phyloP scores from a whole-genome alignment of 2,888 invertebrate genomes.

The Unio pictorum region DNA sequence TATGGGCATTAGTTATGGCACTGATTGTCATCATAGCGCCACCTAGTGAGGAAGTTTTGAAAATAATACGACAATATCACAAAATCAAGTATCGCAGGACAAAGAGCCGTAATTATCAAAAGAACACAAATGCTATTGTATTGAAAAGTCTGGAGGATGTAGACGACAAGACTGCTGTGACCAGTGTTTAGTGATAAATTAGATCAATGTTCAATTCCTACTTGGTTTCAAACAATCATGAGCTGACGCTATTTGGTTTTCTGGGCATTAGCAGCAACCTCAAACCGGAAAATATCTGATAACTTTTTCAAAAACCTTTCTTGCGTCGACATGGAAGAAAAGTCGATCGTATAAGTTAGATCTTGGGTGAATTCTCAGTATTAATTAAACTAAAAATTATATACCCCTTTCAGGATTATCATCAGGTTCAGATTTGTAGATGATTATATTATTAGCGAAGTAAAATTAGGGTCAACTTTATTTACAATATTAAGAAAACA shows the following conservation, averaged over 20 bases:
- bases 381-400: too few relatives aligned
- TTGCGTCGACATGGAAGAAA: too few relatives aligned
- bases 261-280: too few relatives aligned
- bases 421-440: too few relatives aligned
- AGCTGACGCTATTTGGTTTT: not conserved
- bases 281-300: too few relatives aligned
- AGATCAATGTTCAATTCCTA: not conserved
- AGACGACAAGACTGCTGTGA: conserved; percentile 30
- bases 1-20: conserved; percentile 62
- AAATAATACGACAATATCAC: conserved; percentile 56
- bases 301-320: too few relatives aligned
- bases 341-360: too few relatives aligned
- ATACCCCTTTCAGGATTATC: too few relatives aligned
- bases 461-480: too few relatives aligned
- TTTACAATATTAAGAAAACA: too few relatives aligned
- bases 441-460: too few relatives aligned
- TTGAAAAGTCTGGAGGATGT: conserved; percentile 20
- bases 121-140: conserved; percentile 33
- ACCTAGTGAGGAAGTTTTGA: conserved; percentile 58
- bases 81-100: conserved; percentile 35
- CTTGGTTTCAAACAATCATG: not conserved
- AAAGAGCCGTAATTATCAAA: conserved; percentile 29
- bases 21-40: conserved; percentile 62
- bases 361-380: too few relatives aligned
- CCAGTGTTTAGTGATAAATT: conserved; percentile 18